Conservation (phyloP, 2,797 vertebrate species). For the Channa striata region DNA sequence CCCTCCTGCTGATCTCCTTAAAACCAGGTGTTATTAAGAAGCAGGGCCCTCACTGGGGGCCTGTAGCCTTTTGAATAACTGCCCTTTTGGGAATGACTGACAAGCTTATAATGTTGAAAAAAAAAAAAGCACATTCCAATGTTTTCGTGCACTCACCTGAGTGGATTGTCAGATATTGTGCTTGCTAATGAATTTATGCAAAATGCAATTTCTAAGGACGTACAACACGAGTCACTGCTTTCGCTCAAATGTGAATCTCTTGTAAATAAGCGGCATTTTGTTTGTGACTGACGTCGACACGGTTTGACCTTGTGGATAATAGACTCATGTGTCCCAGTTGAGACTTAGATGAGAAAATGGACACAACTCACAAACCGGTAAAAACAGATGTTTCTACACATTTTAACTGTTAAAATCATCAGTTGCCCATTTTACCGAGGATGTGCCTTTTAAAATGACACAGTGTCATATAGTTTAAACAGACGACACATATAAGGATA, state of each 20-base stretch:
- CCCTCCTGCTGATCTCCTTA: slow-evolving; percentile 79
- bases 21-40: slow-evolving; percentile 83
- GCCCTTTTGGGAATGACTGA: slow-evolving; percentile 75
- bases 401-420: background rate
- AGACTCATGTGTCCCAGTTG: no score
- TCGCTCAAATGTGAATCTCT: background rate
- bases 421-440: background rate
- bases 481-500: background rate
- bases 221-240: slow-evolving; percentile 5
- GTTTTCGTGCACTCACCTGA: slow-evolving; percentile 74
- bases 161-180: slow-evolving; percentile 48
- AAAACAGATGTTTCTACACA: background rate
- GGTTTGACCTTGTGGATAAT: no score
- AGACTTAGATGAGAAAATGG: no score
- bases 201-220: slow-evolving; percentile 23
- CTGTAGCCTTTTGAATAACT: slow-evolving; percentile 67
- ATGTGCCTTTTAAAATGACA: background rate
- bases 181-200: slow-evolving; percentile 57
- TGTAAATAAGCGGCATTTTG: no score
- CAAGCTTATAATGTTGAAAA: slow-evolving; percentile 69
- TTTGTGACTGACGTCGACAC: no score
- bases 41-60: slow-evolving; percentile 66
- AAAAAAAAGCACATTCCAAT: slow-evolving; percentile 69
- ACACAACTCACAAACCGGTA: no score
- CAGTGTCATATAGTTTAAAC: background rate